Base-by-base conservation (phyloP, 2,113 vertebrate genomes). In the Lucifuga dentata region DNA sequence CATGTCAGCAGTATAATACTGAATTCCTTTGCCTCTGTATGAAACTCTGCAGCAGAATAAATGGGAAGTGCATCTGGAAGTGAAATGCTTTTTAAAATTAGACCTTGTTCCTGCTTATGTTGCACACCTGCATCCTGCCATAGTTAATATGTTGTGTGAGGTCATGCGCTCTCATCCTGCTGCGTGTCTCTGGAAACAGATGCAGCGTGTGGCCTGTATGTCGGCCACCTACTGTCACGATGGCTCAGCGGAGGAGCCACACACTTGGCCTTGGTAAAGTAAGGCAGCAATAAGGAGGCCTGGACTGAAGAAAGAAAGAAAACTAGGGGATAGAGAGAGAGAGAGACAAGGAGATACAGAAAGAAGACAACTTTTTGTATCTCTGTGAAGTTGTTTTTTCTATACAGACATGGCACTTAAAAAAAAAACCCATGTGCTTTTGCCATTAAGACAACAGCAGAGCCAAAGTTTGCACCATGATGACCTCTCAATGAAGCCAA, bases 91-190 rank as follows among this genome's bases (percentile, higher is more conserved):
- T 72, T 77, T 84, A 80, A 85, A 88, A 76, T 87, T 68, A 90
- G 79, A 73, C 73, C 53, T 43, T 52, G 73, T 83, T 90, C 88
- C 85, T 83, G 70, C 72, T 83, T 51, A 79, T 76, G 85, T 75
- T 73, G 57, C 68, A 78, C 88, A 89, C 83, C 83, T 91, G 89
- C 80, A 80, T 89, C 90, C 89, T 86, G 85, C 75, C 85, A 88
- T 83, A 79, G 86, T 82, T 39, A 62, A 80, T 46, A 46, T 73
- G 73, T 88, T 86, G 85, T 88, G 76, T 87, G 76, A 71, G 72
- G 76, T 86, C 75, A 73, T 5, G 13, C 23, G 51, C 58, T 53
- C 45, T 43, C 74, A 56, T 78, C 71, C 20, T 63, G 73, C 64
- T 40, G 40, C 59, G 63, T 1, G 59, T 65, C 61, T 21, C 36